Conservation (phyloP, 2,113 vertebrate genomes). For the Peromyscus leucopus region DNA sequence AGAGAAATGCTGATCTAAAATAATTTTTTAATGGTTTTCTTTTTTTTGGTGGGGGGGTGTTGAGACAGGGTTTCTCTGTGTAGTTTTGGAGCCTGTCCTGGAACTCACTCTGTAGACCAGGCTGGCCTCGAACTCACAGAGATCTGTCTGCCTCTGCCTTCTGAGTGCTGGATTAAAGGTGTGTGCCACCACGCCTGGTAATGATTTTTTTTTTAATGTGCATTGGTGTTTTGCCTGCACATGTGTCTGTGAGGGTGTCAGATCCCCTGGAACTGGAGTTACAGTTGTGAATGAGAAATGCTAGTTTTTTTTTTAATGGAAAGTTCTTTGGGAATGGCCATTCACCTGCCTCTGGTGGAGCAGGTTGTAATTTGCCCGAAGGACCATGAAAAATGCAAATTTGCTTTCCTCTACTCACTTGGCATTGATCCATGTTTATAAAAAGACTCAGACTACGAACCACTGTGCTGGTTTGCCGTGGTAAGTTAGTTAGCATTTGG, state of each 20-base stretch:
- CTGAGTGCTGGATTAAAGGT: too few species aligned
- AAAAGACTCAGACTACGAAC: not conserved
- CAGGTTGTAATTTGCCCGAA: slow-evolving; percentile 2
- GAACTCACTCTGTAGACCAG: too few species aligned
- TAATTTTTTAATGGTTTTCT: too few species aligned
- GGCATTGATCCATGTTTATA: not conserved
- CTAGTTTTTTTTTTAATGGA: not conserved
- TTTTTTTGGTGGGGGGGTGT: not conserved
- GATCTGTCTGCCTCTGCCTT: too few species aligned
- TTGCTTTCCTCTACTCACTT: not conserved
- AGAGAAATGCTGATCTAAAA: too few species aligned
- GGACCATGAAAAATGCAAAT: not conserved
- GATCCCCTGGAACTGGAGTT: not conserved
- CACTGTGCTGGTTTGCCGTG: not conserved
- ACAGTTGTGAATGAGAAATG: not conserved
- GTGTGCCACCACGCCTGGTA: too few species aligned
- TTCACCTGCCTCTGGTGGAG: slow-evolving; percentile 9
- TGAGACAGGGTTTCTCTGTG: too few species aligned
- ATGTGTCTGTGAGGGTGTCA: not conserved
- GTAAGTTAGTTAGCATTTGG: not conserved
- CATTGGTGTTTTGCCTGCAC: not conserved
- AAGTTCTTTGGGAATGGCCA: not conserved
- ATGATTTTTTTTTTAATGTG: too few species aligned
- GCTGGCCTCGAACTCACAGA: too few species aligned
- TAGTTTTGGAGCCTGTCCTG: too few species aligned